phyloP scores from a whole-genome alignment of 1,140 invertebrate species.

The Branchinecta lindahli region DNA sequence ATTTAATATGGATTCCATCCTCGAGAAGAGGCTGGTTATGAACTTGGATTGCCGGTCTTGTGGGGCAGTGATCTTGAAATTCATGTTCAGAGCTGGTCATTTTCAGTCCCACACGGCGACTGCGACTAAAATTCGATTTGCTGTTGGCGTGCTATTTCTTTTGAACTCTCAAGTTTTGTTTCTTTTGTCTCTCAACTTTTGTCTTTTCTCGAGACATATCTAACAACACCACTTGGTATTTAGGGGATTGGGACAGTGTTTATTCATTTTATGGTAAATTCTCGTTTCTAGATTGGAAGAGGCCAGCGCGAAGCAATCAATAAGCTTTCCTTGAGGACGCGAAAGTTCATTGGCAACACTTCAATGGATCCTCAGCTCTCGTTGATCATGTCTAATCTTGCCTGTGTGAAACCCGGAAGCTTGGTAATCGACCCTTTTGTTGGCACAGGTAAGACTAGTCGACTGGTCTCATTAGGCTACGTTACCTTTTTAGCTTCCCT shows the following conservation, averaged over 20 bases:
- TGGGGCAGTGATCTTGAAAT: no score
- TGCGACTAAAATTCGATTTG: no score
- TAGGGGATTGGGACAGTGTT: no score
- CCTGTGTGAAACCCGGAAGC: slow-evolving; percentile 50
- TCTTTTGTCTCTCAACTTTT: no score
- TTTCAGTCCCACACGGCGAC: no score
- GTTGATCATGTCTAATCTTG: slow-evolving; percentile 86
- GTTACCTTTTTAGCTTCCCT: no score
- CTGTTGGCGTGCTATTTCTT: background rate
- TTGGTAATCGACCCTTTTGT: slow-evolving; percentile 88
- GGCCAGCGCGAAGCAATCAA: slow-evolving; percentile 63
- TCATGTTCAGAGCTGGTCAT: no score
- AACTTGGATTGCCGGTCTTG: no score
- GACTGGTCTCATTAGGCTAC: background rate
- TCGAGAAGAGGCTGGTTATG: no score
- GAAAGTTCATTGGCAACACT: slow-evolving; percentile 92
- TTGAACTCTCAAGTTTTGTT: slow-evolving; percentile 16
- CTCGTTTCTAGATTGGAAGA: slow-evolving; percentile 44
- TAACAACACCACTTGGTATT: no score
- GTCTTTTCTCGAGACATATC: slow-evolving; percentile 21
- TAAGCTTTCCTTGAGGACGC: slow-evolving; percentile 63
- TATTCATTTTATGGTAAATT: no score
- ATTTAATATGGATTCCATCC: no score
- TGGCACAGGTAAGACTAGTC: slow-evolving; percentile 47
- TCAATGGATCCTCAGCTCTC: slow-evolving; percentile 90